Conservation (phyloP, 2,888 invertebrate genomes). For the Drosophila borborema region DNA sequence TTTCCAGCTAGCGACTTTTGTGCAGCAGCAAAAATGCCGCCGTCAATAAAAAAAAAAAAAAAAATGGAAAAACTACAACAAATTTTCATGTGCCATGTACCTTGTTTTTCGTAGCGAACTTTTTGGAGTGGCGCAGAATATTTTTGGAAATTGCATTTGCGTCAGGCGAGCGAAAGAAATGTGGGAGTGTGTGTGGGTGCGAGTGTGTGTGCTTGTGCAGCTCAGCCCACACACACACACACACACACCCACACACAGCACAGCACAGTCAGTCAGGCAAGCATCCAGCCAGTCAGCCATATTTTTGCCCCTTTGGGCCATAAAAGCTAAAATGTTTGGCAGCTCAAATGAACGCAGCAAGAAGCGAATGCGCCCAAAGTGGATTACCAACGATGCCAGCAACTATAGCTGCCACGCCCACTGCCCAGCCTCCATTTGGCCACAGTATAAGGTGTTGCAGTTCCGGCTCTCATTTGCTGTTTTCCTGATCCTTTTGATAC, state of each 20-base stretch:
- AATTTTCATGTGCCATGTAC: constrained; percentile 54
- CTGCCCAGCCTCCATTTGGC: background rate
- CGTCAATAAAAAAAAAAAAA: constrained; percentile 5
- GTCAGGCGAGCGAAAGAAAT: constrained; percentile 20
- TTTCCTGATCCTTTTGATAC: constrained; percentile 23
- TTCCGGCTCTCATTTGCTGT: constrained; percentile 15
- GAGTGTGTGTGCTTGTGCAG: background rate
- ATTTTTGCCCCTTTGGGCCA: constrained; percentile 56
- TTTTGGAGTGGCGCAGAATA: constrained; percentile 49
- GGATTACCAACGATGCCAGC: constrained; percentile 60
- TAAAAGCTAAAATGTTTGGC: constrained; percentile 72
- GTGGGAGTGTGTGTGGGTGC: background rate
- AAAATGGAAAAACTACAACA: constrained; percentile 49
- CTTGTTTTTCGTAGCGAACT: constrained; percentile 52
- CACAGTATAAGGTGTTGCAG: constrained; percentile 37
- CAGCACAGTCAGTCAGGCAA: background rate
- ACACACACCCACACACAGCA: background rate
- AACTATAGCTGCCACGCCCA: background rate
- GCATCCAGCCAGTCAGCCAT: constrained; percentile 19
- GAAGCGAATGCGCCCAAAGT: constrained; percentile 65
- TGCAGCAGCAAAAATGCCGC: constrained; percentile 15
- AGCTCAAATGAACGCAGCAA: constrained; percentile 67
- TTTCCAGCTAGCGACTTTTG: constrained; percentile 28
- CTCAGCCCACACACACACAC: background rate
- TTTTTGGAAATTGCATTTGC: constrained; percentile 61